Evolutionary conservation across 2,888 invertebrate genomes (phyloP), one percentile per base, ranked within the genome.

Genomic region (Carabus problematicus): DNA sequence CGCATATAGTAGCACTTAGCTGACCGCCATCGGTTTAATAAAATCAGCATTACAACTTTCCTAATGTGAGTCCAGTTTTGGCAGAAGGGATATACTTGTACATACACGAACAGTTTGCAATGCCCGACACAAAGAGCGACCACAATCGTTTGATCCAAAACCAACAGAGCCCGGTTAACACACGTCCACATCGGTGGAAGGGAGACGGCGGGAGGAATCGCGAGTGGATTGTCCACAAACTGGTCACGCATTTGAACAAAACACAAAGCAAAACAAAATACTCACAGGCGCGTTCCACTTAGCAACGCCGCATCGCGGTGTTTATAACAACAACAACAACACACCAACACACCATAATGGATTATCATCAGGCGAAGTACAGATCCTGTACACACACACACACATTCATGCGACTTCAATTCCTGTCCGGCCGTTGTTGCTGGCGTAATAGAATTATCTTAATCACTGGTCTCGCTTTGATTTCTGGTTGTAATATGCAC

Each of bases 401-500:
- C 45, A 45, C 7, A 45, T 3, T 3, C 11, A 45, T 49, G 12
- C 49, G 14, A 14, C 18, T 9, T 49, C 49, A 29, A 29, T 29
- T 29, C 29, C 29, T 29, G 29, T 29, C 29, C 29, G 29, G 29
- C 29, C 6, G 2, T 71, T 14, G 49, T 45, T 42, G 41, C 60
- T 60, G 60, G 52, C 60, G 73, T 77, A 79, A 80, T 77, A 73
- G 74, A 75, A 79, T 80, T 79, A 79, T 77, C 79, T 79, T 78
- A 78, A 79, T 79, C 77, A 77, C 74, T 75, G 75, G 74, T 29
- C 74, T 72, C 73, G 77, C 78, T 80, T 79, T 79, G 79, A 79
- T 79, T 80, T 77, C 78, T 77, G 77, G 77, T 79, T 79, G 78
- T 79, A 79, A 80, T 79, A 77, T 78, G 76, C 77, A 75, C 72